Percentiles rank a stretch among this genome's conserved stretches.
phyloP scores from a whole-genome alignment of 2,888 invertebrate genomes.

The Bedellia somnulentella region DNA sequence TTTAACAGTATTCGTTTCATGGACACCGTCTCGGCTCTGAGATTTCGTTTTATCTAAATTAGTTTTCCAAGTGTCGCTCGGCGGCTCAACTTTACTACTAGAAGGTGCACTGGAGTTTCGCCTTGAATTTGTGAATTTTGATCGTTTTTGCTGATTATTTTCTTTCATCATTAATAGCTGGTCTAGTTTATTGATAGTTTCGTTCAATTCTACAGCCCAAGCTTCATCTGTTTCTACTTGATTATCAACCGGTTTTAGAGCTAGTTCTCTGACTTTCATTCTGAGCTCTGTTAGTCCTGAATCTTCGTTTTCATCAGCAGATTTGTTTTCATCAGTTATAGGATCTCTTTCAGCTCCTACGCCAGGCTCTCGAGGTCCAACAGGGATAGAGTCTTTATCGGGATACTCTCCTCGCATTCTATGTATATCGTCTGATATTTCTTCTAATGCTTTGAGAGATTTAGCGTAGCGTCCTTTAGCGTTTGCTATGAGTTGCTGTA shows the following conservation, averaged over 20 bases:
- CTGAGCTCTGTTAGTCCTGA: slow-evolving; percentile 68
- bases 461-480: slow-evolving; percentile 82
- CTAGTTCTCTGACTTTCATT: slow-evolving; percentile 70
- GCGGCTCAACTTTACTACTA: slow-evolving; percentile 25
- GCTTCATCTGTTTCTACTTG: slow-evolving; percentile 69
- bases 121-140: slow-evolving; percentile 41
- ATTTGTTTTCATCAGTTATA: slow-evolving; percentile 33
- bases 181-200: slow-evolving; percentile 76
- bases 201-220: slow-evolving; percentile 77
- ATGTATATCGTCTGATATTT: slow-evolving; percentile 92
- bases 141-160: slow-evolving; percentile 57
- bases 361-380: slow-evolving; percentile 68
- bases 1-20: slow-evolving; percentile 36
- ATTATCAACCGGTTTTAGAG: slow-evolving; percentile 73
- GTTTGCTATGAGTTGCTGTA: slow-evolving; percentile 77
- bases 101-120: slow-evolving; percentile 41
- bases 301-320: slow-evolving; percentile 35
- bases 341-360: slow-evolving; percentile 72
- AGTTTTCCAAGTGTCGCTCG: slow-evolving; percentile 26
- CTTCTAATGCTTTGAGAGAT: slow-evolving; percentile 81
- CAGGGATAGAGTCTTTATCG: slow-evolving; percentile 43
- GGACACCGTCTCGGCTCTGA: slow-evolving; percentile 36
- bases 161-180: slow-evolving; percentile 70
- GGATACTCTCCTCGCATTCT: slow-evolving; percentile 63
- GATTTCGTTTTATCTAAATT: slow-evolving; percentile 36